Percentiles rank a stretch among this genome's conserved stretches.
These are phyloP conservation scores for Lanius ludovicianus DNA, from an alignment of 2,113 vertebrate genomes.

Conservation along the genomic window DNA sequence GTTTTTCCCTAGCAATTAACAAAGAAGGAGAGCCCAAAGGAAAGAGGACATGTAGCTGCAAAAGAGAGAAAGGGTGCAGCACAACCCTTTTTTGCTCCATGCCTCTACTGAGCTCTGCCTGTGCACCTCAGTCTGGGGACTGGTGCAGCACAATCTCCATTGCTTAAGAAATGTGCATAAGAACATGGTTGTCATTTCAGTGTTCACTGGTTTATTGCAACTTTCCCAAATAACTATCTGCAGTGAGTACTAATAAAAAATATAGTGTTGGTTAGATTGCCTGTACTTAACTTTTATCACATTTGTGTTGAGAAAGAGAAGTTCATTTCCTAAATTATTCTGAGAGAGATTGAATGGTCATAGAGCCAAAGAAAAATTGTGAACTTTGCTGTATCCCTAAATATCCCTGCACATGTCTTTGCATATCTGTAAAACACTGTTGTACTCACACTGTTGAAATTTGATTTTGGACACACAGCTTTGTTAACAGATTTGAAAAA, in stretches of 20 bases:
- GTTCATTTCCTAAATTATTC: not conserved
- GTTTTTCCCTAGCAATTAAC: not conserved
- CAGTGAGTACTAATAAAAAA: not conserved
- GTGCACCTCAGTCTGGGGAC: not conserved
- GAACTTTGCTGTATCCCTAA: not conserved
- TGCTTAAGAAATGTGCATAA: not conserved
- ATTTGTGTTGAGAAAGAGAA: not conserved
- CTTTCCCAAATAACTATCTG: not conserved
- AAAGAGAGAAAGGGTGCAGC: fast-evolving
- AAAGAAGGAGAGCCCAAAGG: not conserved
- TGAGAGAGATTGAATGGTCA: not conserved
- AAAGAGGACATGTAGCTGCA: fast-evolving
- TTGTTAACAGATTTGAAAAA: not conserved
- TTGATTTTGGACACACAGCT: not conserved
- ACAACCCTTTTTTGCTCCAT: fast-evolving
- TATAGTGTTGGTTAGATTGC: not conserved
- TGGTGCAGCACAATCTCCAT: not conserved
- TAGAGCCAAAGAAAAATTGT: not conserved
- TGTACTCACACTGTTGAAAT: not conserved
- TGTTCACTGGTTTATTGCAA: not conserved
- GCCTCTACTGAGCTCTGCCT: not conserved
- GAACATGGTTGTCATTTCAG: not conserved
- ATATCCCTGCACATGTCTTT: not conserved
- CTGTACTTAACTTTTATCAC: not conserved
- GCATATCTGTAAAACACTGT: not conserved